Percentiles rank a stretch among this genome's conserved stretches.
phyloP scores from a whole-genome alignment of 2,113 vertebrate species.

The Malurus melanocephalus region DNA sequence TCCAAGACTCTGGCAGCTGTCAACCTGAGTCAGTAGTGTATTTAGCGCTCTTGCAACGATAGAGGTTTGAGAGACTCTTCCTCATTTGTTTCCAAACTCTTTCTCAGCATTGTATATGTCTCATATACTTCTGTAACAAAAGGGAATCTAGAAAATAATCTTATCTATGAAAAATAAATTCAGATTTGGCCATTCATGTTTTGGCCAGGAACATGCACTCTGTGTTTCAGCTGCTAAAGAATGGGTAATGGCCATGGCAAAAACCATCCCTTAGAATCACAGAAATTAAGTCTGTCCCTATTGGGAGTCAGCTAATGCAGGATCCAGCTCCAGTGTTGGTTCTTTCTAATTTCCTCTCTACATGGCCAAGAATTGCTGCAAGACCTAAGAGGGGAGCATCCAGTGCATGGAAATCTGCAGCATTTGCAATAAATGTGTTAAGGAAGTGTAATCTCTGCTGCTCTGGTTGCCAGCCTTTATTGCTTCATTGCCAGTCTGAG shows the following conservation, averaged over 20 bases:
- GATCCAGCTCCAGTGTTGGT: background rate
- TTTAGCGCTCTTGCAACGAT: background rate
- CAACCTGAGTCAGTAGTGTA: background rate
- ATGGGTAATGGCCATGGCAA: background rate
- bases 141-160: background rate
- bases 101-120: background rate
- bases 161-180: background rate
- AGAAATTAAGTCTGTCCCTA: background rate
- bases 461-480: background rate
- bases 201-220: background rate
- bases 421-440: background rate
- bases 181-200: rapidly evolving
- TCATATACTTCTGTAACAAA: background rate
- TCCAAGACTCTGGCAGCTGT: background rate
- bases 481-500: background rate
- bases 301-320: background rate
- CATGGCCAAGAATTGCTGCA: background rate
- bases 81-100: background rate
- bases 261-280: background rate
- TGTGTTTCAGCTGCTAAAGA: background rate
- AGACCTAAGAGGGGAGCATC: background rate
- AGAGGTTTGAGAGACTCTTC: rapidly evolving
- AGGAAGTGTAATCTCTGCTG: background rate
- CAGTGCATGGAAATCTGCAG: background rate
- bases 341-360: background rate